Conservation (phyloP, 2,888 invertebrate species). For the Cantharis nigra region DNA sequence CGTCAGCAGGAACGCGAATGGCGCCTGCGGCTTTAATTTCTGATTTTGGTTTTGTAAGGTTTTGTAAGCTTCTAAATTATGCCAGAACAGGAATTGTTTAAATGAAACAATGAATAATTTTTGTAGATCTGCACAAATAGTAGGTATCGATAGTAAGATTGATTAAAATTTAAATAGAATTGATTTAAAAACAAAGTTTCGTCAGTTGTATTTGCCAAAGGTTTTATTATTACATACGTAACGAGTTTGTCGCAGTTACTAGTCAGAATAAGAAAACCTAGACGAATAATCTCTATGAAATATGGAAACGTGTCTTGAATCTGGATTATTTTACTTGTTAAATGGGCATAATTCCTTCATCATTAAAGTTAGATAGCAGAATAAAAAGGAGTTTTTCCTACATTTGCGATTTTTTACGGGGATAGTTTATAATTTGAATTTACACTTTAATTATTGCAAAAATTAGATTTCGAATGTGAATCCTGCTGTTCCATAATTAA, state of each 20-base stretch:
- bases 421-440: neutral
- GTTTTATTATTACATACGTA: neutral
- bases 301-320: conserved; percentile 16
- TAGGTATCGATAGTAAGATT: neutral
- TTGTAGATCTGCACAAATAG: neutral
- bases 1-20: too few species aligned
- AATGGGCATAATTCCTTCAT: conserved; percentile 6
- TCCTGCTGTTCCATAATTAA: neutral
- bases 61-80: too few species aligned
- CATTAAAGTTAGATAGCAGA: conserved; percentile 5
- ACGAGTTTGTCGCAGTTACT: neutral
- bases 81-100: too few species aligned
- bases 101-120: too few species aligned
- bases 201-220: neutral
- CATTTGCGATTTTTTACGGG: neutral
- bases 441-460: neutral
- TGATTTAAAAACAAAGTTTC: neutral
- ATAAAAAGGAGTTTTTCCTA: neutral
- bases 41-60: too few species aligned
- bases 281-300: conserved; percentile 4
- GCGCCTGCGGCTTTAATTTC: too few species aligned
- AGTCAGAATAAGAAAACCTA: neutral
- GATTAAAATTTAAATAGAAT: neutral
- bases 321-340: conserved; percentile 11
- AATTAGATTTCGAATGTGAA: neutral